phyloP scores from a whole-genome alignment of 1,140 invertebrate genomes.

The Drosophila micromelanica region DNA sequence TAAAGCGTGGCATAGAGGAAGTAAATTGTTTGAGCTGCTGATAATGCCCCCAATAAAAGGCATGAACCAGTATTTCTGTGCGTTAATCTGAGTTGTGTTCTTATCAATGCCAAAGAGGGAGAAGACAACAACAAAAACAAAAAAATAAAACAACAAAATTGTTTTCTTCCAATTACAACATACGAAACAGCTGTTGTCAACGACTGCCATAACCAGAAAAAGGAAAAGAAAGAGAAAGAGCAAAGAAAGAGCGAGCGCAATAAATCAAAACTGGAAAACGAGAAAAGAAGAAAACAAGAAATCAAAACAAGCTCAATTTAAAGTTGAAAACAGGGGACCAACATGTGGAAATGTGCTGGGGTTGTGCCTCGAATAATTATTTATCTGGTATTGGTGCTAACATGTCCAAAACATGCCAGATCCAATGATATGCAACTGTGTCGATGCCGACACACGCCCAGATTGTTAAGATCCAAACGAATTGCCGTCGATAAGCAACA shows the following conservation, averaged over 20 bases:
- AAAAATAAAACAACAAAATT: constrained; percentile 27
- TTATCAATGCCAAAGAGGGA: constrained; percentile 48
- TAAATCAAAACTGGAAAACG: constrained; percentile 26
- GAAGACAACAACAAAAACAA: constrained; percentile 19
- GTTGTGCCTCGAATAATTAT: constrained; percentile 58
- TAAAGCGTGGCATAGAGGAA: constrained; percentile 8
- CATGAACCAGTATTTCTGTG: constrained; percentile 33
- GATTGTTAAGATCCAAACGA: constrained; percentile 5
- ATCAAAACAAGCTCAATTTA: constrained; percentile 56
- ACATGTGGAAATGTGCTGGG: constrained; percentile 5
- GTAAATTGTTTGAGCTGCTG: constrained; percentile 14
- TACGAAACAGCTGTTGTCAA: constrained; percentile 56
- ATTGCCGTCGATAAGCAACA: not conserved
- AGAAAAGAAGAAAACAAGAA: constrained; percentile 51
- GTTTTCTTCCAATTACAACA: constrained; percentile 67
- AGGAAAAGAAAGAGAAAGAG: not conserved
- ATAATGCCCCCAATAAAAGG: constrained; percentile 41
- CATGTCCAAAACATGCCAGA: constrained; percentile 28
- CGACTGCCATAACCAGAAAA: not conserved
- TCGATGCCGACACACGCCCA: constrained; percentile 26
- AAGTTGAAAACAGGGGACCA: constrained; percentile 29
- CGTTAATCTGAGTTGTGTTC: constrained; percentile 52
- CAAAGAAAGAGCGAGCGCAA: constrained; percentile 7
- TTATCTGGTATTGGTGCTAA: constrained; percentile 50
- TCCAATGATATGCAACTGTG: constrained; percentile 21